Evolutionary conservation across 2,888 invertebrate species (phyloP).

Genomic region (Ormyrus thymus): DNA sequence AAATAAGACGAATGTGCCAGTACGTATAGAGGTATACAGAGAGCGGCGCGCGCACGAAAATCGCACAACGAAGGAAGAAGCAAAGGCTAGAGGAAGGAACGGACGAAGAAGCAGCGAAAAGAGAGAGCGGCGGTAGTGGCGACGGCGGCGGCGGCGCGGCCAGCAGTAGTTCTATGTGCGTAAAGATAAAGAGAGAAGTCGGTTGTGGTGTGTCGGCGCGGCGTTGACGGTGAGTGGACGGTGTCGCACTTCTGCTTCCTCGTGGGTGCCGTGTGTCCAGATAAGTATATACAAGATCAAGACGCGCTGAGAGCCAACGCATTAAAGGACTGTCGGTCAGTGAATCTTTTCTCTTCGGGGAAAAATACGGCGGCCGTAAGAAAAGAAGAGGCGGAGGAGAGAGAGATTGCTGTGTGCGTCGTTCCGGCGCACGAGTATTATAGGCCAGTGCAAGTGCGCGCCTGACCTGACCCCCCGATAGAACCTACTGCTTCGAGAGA

Average conservation of each 20-base stretch:
- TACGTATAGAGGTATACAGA: neutral
- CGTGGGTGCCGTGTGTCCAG: slow-evolving; percentile 6
- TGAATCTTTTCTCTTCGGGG: too few relatives aligned
- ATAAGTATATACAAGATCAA: neutral
- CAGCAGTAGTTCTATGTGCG: too few relatives aligned
- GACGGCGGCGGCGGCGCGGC: too few relatives aligned
- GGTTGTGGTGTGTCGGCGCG: slow-evolving; percentile 4
- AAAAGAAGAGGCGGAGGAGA: neutral
- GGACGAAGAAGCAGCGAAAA: too few relatives aligned
- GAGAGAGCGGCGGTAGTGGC: too few relatives aligned
- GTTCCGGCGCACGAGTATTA: slow-evolving; percentile 1
- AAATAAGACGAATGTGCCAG: too few relatives aligned
- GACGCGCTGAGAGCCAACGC: too few relatives aligned
- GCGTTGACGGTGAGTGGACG: slow-evolving; percentile 9
- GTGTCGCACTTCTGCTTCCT: slow-evolving; percentile 7
- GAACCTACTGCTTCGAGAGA: too few relatives aligned
- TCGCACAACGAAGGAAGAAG: neutral
- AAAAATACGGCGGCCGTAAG: neutral
- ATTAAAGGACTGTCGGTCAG: too few relatives aligned
- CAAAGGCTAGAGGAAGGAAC: slow-evolving; percentile 1
- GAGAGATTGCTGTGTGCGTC: neutral
- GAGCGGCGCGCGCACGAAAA: neutral
- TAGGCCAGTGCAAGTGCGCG: slow-evolving; percentile 16
- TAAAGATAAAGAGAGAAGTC: slow-evolving; percentile 5
- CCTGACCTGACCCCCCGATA: neutral